Evolutionary conservation across 64 coral and sea anemone genomes (phyloP), one percentile per base, ranked within the genome.

Genomic region (Hydrozoanthus tunicans): DNA sequence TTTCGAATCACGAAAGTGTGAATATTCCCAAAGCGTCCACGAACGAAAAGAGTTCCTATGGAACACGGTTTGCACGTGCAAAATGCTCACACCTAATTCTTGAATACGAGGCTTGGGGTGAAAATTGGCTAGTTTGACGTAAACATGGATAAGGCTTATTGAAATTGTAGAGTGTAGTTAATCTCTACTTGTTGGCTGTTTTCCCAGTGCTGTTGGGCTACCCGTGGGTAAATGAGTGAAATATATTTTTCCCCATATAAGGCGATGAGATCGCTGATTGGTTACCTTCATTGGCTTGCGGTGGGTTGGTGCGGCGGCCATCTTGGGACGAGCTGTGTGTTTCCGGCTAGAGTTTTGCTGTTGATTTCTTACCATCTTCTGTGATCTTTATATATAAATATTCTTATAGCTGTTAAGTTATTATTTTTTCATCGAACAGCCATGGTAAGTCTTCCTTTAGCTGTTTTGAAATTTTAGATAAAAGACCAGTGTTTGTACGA

Each of bases 281-380:
- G 83, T 27, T 71, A 51, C 24, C 58, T 25, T 89, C 89, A 96
- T 92, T 91, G 92, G 89, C 27, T 70, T 78, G 52, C 55, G 56
- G 64, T 90, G 81, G 89, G 86, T 92, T 75, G 80, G 77, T 86
- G 74, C 79, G 95, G 95, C 95, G 92, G 95, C 95, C 95, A 96
- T 96, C 95, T 96, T 96, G 92, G 89, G 66, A 89, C 67, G 92
- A 77, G 76, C 76, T 90, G 59, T 84, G 81, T 58, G 92, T 96
- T 96, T 96, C 95, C 95, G 95, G 95, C 95, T 93, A 62, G 62
- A 78, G 77, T 83, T 78, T 85, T 68, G 73, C 56, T 51, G 60
- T 91, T 86, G 58, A 88, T 94, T 92, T 91, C 59, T 84, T 77
- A 82, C 70, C 77, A 88, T 78, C 52, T 77, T 54, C 90, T 77